Evolutionary conservation across 2,888 invertebrate species (phyloP).

Genomic region (Ryuthela nishihirai): DNA sequence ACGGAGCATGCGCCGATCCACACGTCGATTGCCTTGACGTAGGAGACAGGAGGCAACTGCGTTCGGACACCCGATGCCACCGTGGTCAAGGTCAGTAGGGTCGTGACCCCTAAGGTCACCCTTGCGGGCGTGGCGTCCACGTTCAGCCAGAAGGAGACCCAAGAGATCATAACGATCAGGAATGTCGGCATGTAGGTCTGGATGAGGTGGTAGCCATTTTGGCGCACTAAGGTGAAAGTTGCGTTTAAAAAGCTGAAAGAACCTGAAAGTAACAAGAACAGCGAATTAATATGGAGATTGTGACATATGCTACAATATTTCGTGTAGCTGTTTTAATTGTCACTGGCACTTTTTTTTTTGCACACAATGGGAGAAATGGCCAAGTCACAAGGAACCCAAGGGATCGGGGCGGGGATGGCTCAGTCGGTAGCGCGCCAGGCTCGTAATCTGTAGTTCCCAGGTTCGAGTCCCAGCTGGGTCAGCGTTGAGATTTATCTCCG

Average conservation of each 20-base stretch:
- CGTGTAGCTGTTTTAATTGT: too few species aligned
- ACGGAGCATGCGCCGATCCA: slow-evolving; percentile 39
- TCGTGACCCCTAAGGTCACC: slow-evolving; percentile 39
- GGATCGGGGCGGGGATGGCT: too few species aligned
- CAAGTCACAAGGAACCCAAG: too few species aligned
- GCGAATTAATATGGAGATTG: too few species aligned
- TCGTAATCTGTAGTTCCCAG: too few species aligned
- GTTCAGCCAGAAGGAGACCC: slow-evolving; percentile 36
- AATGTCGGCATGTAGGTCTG: slow-evolving; percentile 36
- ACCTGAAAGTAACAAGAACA: slow-evolving; percentile 11
- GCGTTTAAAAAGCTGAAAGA: slow-evolving; percentile 26
- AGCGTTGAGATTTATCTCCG: too few species aligned
- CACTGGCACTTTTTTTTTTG: too few species aligned
- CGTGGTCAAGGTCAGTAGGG: slow-evolving; percentile 35
- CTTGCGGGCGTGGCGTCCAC: slow-evolving; percentile 30
- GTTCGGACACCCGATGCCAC: slow-evolving; percentile 27
- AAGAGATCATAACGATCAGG: slow-evolving; percentile 35
- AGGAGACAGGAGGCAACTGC: slow-evolving; percentile 37
- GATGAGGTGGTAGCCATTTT: slow-evolving; percentile 31
- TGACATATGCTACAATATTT: too few species aligned
- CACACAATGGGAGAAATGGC: too few species aligned
- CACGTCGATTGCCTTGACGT: slow-evolving; percentile 32
- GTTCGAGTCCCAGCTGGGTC: too few species aligned
- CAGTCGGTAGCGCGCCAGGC: too few species aligned
- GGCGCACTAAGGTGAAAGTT: slow-evolving; percentile 15